Base-by-base conservation (phyloP, 2,113 vertebrate genomes). In the Malurus melanocephalus region DNA sequence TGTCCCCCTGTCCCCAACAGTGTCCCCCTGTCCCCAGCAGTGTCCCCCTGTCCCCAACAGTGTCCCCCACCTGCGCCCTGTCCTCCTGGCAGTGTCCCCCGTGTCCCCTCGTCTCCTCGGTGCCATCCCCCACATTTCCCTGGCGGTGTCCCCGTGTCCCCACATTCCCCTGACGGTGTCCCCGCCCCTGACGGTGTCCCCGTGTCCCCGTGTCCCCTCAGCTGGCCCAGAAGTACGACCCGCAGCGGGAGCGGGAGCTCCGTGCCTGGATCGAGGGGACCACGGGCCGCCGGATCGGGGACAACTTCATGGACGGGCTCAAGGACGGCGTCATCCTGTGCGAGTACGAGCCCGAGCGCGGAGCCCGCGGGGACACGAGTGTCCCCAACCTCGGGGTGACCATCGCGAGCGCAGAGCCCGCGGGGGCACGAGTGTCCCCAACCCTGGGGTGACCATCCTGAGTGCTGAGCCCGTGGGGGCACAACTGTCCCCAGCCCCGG, bases 171-270 rank as follows among this genome's bases (percentile, higher is more conserved):
- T 23, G 23, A 51, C 12, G 49, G 7, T 55, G 11, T 19, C 53
- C 17, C 52, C 10, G 17, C 30, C 32, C 53, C 62, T 26, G 22
- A 46, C 30, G 11, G 4, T 27, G 40, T 28, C 42, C 35, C 59
- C 45, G 2, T 10, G 22, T 46, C 80, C 80, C 68, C 17, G 0
- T 26, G 46, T 27, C n/a, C 65, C 43, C 66, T 13, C 95, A 99
- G 99, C 94, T 99, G 74, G 98, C 98, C 32, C 98, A 98, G 92
- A 99, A 99, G 94, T 99, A 99, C 4, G 98, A 99, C 96, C 97
- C 93, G 7, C 98, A 98, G 42, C 97, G 96, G 79, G 99, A 99
- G 81, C 98, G 98, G 48, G 98, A 99, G 94, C 97, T 99, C 45
- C 96, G 98, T 5, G 87, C 98, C 53, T 99, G 99, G 99, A 99